These are phyloP conservation scores for Rhinatrema bivittatum DNA, from an alignment of 2,797 vertebrate genomes.

Conservation along the genomic window DNA sequence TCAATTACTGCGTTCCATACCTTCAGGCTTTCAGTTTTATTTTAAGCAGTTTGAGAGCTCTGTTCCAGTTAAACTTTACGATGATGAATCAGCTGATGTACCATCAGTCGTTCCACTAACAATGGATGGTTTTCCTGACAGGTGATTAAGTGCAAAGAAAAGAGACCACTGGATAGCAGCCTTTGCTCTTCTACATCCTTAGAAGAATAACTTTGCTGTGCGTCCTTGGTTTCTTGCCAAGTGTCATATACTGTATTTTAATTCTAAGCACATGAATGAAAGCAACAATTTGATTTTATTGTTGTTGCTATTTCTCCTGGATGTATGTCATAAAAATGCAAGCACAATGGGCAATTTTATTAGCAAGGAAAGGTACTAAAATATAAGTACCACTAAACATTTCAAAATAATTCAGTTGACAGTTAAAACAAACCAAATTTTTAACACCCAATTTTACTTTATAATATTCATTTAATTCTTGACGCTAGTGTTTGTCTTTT, in stretches of 20 bases:
- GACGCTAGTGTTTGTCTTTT: too few species aligned
- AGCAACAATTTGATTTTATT: too few species aligned
- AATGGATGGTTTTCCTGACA: background rate
- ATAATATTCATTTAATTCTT: too few species aligned
- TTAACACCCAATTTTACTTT: too few species aligned
- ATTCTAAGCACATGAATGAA: too few species aligned
- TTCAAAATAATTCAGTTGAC: too few species aligned
- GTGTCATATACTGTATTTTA: background rate
- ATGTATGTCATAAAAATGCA: too few species aligned
- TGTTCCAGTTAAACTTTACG: background rate
- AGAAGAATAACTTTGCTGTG: background rate
- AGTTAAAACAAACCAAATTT: too few species aligned
- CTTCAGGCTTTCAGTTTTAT: background rate
- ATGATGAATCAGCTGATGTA: background rate
- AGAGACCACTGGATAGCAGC: background rate
- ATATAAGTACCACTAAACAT: too few species aligned
- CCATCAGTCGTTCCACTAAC: background rate
- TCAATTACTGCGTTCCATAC: background rate
- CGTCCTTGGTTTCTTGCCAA: background rate
- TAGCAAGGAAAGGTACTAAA: too few species aligned
- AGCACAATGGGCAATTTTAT: too few species aligned
- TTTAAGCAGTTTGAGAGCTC: background rate
- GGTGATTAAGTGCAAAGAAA: background rate
- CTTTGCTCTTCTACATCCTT: background rate
- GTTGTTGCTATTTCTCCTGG: too few species aligned